Base-by-base conservation (phyloP, 2,113 vertebrate species). In the Ia io region DNA sequence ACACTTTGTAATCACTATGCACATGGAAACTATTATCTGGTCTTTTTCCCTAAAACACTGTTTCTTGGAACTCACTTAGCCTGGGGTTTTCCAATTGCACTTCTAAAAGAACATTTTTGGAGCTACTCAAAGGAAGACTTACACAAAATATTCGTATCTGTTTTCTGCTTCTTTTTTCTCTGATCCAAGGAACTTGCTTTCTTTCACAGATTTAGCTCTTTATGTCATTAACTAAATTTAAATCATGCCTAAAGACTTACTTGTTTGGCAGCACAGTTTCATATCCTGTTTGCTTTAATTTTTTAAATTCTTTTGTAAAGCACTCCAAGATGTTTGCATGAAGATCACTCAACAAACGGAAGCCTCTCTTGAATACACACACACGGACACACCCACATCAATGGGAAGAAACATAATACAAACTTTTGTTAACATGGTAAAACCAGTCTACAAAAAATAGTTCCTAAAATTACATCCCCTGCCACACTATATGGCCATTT, bases 231-330 rank as follows among this genome's bases (percentile, higher is more conserved):
- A 87, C 96, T 97, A 98, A 98, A 96, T 97, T 97, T 98, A 97
- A 98, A 79, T 96, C 95, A 96, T 23, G 61, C 94, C 97, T 98
- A 89, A 98, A 98, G 92, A 97, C 95, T 98, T 96, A 96, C 88
- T 96, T 97, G 90, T 98, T 97, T 97, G 97, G 97, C 97, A 98
- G 76, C 87, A 92, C 82, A 97, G 95, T 98, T 98, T 98, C 97
- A 98, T 98, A 98, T 98, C 98, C 97, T 98, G 97, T 98, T 98
- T 98, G 89, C 94, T 97, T 98, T 98, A 96, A 90, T 97, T 97
- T 97, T 98, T 94, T 2, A 70, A 94, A 97, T 73, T 94, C 96
- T 97, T 98, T 97, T 94, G 93, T 90, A 30, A 98, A 98, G 96
- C 97, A 98, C 56, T 98, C 97, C 95, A 98, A 98, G 96, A 98